Evolutionary conservation across 2,888 invertebrate genomes (phyloP).

Genomic region (Phania funesta): DNA sequence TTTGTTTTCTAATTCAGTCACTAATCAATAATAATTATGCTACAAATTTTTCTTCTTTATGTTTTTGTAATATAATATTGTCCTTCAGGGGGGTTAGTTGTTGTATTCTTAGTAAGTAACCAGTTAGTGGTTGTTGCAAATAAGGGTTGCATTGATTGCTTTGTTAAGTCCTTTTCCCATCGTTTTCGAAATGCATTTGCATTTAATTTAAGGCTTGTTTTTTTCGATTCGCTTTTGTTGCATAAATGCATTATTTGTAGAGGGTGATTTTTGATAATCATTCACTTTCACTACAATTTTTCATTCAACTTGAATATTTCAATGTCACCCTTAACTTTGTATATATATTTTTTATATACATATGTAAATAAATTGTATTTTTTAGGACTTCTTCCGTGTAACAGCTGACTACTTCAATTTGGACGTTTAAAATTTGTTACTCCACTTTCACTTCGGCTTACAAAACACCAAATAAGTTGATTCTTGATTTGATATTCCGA

Average conservation of each 20-base stretch:
- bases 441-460: too few species aligned
- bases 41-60: background rate
- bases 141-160: slow-evolving; percentile 47
- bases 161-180: slow-evolving; percentile 36
- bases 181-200: slow-evolving; percentile 50
- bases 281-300: slow-evolving; percentile 37
- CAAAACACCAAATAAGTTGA: too few species aligned
- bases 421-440: too few species aligned
- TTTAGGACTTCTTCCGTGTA: too few species aligned
- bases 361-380: background rate
- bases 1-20: background rate
- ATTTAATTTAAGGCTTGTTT: slow-evolving; percentile 22
- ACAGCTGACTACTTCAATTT: too few species aligned
- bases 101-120: background rate
- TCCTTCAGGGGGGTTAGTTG: slow-evolving; percentile 42
- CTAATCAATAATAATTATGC: slow-evolving; percentile 43
- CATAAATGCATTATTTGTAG: slow-evolving; percentile 11
- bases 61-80: slow-evolving; percentile 37
- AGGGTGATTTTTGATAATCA: slow-evolving; percentile 31
- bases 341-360: background rate
- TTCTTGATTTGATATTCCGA: too few species aligned
- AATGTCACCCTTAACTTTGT: slow-evolving; percentile 58
- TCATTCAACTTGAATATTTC: background rate
- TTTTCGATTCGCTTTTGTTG: slow-evolving; percentile 1
- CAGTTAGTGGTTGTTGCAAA: slow-evolving; percentile 46